Base-by-base conservation (phyloP, 2,797 vertebrate species). In the Mycteria americana region DNA sequence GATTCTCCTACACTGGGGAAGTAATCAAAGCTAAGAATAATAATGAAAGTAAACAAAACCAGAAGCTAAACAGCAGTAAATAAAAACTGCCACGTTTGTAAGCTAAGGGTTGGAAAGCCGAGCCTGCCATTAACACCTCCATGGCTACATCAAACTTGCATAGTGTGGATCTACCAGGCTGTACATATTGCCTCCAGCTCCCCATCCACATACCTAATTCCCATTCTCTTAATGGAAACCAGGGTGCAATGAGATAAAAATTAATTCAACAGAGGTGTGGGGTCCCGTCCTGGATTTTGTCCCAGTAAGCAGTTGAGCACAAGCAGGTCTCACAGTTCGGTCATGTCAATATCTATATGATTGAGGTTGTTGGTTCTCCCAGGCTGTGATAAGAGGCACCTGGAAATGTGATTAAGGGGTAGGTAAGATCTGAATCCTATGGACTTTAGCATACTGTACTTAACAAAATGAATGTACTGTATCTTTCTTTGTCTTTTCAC, bases 281-380 rank as follows among this genome's bases (percentile, higher is more conserved):
- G 4, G 7, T 81, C 17, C 5, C 31, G 67, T 48, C 12, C 35
- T 54, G 18, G 13, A 77, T 79, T 72, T 62, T 46, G 7, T 45
- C 19, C 14, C 35, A 43, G 9, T 41, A 79, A 92, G 64, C 7
- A 50, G 8, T 1, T 62, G 48, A 94, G n/a, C 33, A 84, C 11
- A 78, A 75, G 5, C 7, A 75, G 23, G 18, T 65, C 14, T 62
- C 37, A 56, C 15, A 41, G 21, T 35, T 33, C 62, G 24, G 35
- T 56, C 39, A 14, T 4, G 4, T n/a, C 0, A 0, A 7, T 37
- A 37, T 10, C 8, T 78, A 75, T 81, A 68, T 19, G 23, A 28
- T 1, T 70, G 35, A 51, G 8, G 15, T 13, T 69, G 39, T 10
- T 73, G 14, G 7, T 30, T 82, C 39, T 67, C 11, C 65, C 7